Percentiles rank a stretch among this genome's conserved stretches.
These are phyloP conservation scores for Tetramorium parvispinum DNA, from an alignment of 1,140 invertebrate genomes.

Conservation along the genomic window DNA sequence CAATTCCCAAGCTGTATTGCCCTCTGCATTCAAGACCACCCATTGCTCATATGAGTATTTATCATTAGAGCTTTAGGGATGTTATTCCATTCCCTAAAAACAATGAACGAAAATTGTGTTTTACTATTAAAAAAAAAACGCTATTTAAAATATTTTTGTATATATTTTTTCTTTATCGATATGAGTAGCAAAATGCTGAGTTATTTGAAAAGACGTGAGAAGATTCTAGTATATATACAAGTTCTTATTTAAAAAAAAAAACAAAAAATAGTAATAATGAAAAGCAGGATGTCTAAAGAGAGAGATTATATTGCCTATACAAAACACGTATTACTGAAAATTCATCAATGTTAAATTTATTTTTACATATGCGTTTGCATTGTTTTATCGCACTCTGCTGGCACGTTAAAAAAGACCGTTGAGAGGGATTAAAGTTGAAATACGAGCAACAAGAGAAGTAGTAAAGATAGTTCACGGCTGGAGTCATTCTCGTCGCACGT, in stretches of 20 bases:
- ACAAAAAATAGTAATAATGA: not conserved
- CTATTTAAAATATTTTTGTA: no score
- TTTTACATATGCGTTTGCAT: not conserved
- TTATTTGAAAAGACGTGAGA: not conserved
- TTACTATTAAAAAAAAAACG: not conserved
- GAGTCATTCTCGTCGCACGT: not conserved
- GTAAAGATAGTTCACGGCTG: not conserved
- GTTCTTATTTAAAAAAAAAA: not conserved
- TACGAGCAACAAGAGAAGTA: slow-evolving; percentile 14
- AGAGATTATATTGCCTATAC: not conserved
- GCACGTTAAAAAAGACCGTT: slow-evolving; percentile 22
- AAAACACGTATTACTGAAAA: slow-evolving; percentile 2
- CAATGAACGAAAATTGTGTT: not conserved
- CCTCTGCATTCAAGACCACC: slow-evolving; percentile 1
- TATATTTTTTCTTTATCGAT: not conserved
- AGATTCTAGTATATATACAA: not conserved
- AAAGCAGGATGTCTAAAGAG: not conserved
- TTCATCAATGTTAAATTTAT: slow-evolving; percentile 41
- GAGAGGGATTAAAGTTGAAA: slow-evolving; percentile 52
- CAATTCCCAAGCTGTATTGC: slow-evolving; percentile 35
- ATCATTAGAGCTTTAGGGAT: slow-evolving; percentile 14
- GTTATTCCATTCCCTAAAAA: not conserved
- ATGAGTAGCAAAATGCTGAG: not conserved
- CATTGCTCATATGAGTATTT: not conserved
- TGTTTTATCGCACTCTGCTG: slow-evolving; percentile 23